Evolutionary conservation across 2,888 invertebrate genomes (phyloP), one percentile per base, ranked within the genome.

Genomic region (Chaetogeoica ovagalla): DNA sequence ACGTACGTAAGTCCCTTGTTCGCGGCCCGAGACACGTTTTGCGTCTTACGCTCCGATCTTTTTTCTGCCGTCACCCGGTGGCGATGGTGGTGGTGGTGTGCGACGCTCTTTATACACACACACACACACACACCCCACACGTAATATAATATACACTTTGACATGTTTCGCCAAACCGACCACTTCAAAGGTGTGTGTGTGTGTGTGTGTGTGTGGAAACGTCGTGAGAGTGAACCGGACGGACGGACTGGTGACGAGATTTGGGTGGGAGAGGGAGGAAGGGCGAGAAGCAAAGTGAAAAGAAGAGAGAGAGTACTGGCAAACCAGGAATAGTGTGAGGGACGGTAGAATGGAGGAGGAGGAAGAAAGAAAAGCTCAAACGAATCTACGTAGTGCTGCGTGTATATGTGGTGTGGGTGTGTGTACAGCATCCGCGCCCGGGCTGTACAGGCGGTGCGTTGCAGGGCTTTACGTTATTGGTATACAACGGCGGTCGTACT

Each of bases 401-500:
- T 19, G 62, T 23, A 48, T 39, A 39, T n/a, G n/a, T n/a, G n/a
- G n/a, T n/a, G n/a, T n/a, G 11, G 21, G 23, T 13, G 23, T 15
- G 13, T 48, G 15, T 23, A 52, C 52, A 23, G 30, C 17, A 2
- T 7, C 52, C 59, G 21, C 59, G 55, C 55, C 13, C 55, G 43
- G 15, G 30, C 62, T 19, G 48, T 37, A 30, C 30, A 30, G 30
- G 19, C 62, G 37, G 73, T 39, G 57, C 75, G 21, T 66, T 75
- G 75, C 75, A 19, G 57, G 75, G 75, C 75, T 75, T 75, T 75
- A 57, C 59, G 59, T 59, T 75, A 74, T 63, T 63, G 52, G 73
- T 37, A n/a, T n/a, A n/a, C n/a, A 55, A 63, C 52, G 19, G 19
- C 37, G 30, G 30, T 23, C 15, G 43, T 72, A 66, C 23, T 23